These are phyloP conservation scores for Camponotus vicinus DNA, from an alignment of 1,140 invertebrate genomes.

Conservation along the genomic window DNA sequence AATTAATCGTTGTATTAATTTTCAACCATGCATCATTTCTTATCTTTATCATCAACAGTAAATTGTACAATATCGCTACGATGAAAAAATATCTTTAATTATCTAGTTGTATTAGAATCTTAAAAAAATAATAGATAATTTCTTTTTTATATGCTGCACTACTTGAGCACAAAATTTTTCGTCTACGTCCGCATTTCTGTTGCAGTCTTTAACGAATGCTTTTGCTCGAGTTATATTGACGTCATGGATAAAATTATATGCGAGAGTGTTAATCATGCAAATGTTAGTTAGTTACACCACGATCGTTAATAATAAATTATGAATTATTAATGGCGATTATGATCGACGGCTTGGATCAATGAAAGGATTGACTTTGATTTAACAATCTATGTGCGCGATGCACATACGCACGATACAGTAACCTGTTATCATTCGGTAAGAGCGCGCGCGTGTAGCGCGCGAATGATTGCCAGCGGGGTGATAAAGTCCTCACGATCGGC, in stretches of 20 bases:
- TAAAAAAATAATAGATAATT: slow-evolving; percentile 2
- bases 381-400: slow-evolving; percentile 46
- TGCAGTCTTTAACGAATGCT: neutral
- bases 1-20: neutral
- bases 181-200: neutral
- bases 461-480: slow-evolving; percentile 53
- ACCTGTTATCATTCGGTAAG: slow-evolving; percentile 31
- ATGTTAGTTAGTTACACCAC: slow-evolving; percentile 48
- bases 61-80: neutral
- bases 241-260: slow-evolving; percentile 15
- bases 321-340: slow-evolving; percentile 43
- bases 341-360: slow-evolving; percentile 19
- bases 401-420: neutral
- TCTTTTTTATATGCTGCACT: neutral
- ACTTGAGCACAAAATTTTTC: neutral
- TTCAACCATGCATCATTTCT: neutral
- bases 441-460: slow-evolving; percentile 13
- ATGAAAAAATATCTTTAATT: neutral
- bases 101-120: neutral
- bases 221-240: neutral
- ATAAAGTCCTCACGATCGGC: slow-evolving; percentile 64
- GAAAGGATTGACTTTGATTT: slow-evolving; percentile 57
- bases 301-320: slow-evolving; percentile 50
- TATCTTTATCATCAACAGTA: neutral
- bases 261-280: slow-evolving; percentile 34